These are phyloP conservation scores for Pleuronectes platessa DNA, from an alignment of 2,113 vertebrate species.

Conservation along the genomic window DNA sequence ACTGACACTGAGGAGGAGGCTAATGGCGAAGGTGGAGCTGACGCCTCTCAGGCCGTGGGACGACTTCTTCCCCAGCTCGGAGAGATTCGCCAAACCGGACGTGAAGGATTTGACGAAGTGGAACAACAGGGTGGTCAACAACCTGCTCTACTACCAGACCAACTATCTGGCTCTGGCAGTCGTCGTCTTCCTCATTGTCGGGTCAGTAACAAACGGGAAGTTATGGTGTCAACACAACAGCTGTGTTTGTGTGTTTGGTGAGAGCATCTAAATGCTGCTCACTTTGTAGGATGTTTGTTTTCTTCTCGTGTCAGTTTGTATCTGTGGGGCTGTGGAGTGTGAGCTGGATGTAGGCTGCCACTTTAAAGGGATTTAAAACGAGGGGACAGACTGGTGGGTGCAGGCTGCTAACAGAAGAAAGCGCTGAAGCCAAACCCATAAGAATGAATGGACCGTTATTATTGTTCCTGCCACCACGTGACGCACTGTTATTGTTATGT, in stretches of 20 bases:
- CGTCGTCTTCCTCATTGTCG: constrained; percentile 87
- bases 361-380: background rate
- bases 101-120: constrained; percentile 88
- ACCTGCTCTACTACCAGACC: constrained; percentile 95
- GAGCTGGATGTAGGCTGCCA: background rate
- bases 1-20: background rate
- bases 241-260: no score
- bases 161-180: constrained; percentile 89
- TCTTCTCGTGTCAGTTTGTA: background rate
- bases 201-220: constrained; percentile 83
- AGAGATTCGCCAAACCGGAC: constrained; percentile 90
- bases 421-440: background rate
- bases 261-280: no score
- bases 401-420: background rate
- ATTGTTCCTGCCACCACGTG: background rate
- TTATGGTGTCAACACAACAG: background rate
- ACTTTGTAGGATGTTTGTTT: background rate
- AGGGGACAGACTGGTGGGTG: constrained; percentile 10
- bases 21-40: constrained; percentile 85
- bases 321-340: background rate
- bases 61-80: constrained; percentile 89
- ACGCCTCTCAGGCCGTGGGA: constrained; percentile 89
- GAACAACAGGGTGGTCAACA: constrained; percentile 94
- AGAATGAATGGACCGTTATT: background rate
- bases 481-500: background rate